Evolutionary conservation across 1,140 invertebrate genomes (phyloP).

Genomic region (Zaprionus nigranus): DNA sequence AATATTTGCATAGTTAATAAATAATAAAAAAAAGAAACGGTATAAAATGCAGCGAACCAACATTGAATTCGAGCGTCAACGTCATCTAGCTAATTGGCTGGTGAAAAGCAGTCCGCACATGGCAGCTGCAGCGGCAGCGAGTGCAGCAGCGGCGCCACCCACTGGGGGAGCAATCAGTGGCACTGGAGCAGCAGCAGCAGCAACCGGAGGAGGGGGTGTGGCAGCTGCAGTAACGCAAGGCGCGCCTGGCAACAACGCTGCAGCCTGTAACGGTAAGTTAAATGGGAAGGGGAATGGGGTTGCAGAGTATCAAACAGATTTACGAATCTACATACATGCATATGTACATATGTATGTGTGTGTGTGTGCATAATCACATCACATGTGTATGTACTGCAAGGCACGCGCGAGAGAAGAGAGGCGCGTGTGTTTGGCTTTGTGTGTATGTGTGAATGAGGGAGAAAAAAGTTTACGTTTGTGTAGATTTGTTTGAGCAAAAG

Average conservation of each 20-base stretch:
- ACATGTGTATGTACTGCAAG: constrained; percentile 30
- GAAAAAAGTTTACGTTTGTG: constrained; percentile 35
- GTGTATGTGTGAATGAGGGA: background rate
- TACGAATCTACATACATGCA: constrained; percentile 10
- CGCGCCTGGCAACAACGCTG: constrained; percentile 69
- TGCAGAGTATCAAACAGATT: constrained; percentile 31
- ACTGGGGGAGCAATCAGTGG: constrained; percentile 35
- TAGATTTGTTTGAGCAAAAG: constrained; percentile 45
- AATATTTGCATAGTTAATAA: constrained; percentile 38
- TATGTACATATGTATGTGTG: background rate
- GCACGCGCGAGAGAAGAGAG: constrained; percentile 59
- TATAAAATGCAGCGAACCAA: constrained; percentile 81
- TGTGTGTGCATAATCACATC: constrained; percentile 19
- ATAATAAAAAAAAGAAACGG: constrained; percentile 62
- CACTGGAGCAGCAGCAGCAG: constrained; percentile 25
- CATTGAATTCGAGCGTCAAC: constrained; percentile 83
- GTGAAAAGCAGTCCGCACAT: constrained; percentile 83
- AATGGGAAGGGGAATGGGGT: constrained; percentile 19
- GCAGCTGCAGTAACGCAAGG: constrained; percentile 52
- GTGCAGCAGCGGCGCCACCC: constrained; percentile 31
- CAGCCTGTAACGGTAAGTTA: constrained; percentile 76
- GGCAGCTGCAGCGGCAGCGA: constrained; percentile 71
- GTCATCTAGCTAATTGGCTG: constrained; percentile 84
- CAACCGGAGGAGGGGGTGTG: constrained; percentile 31
- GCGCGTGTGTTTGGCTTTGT: background rate